Percentiles rank a stretch among this genome's conserved stretches.
Evolutionary conservation across 1,140 invertebrate genomes (phyloP).

Genomic region (Pteromalus puparum): DNA sequence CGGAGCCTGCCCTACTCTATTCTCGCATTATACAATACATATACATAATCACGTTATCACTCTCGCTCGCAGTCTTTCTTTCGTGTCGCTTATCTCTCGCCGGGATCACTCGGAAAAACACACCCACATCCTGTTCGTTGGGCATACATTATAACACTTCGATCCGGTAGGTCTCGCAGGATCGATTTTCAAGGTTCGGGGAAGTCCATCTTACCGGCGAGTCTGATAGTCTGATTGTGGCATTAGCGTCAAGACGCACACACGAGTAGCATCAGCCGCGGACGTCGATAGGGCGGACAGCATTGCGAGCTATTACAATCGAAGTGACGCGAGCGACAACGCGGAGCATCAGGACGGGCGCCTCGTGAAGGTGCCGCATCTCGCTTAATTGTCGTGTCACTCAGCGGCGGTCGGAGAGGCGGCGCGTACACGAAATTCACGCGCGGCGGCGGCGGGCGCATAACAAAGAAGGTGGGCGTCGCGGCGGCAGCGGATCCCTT

Average conservation of each 20-base stretch:
- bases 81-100: neutral
- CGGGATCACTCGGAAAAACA: neutral
- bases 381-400: constrained; percentile 30
- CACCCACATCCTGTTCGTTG: neutral
- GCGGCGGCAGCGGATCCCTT: neutral
- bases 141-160: too few species aligned
- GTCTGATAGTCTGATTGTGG: too few species aligned
- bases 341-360: neutral
- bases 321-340: neutral
- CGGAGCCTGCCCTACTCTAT: neutral
- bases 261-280: too few species aligned
- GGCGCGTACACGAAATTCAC: neutral
- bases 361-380: neutral
- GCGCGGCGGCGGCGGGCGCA: neutral
- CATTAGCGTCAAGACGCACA: too few species aligned
- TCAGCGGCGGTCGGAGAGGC: neutral
- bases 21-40: too few species aligned
- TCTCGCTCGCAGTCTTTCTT: neutral
- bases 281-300: neutral
- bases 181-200: too few species aligned
- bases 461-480: constrained; percentile 21
- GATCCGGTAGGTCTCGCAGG: too few species aligned
- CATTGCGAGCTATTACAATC: neutral
- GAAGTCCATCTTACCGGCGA: too few species aligned
- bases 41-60: too few species aligned